Conservation (phyloP, 2,113 vertebrate genomes). For the Mixornis gularis region DNA sequence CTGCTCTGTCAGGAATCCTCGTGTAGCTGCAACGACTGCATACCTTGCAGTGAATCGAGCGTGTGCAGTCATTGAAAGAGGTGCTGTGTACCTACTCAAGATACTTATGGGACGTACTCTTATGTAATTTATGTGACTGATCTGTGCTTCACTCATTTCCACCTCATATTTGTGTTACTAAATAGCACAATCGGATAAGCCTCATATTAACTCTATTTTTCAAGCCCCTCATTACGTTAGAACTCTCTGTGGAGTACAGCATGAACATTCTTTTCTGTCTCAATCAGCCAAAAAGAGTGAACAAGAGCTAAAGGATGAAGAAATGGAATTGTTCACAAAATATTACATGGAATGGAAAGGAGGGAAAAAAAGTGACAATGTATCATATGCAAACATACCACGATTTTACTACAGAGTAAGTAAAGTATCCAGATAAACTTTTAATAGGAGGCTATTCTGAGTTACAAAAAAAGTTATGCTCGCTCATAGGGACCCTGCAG, state of each 20-base stretch:
- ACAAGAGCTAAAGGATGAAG: slow-evolving; percentile 88
- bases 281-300: slow-evolving; percentile 80
- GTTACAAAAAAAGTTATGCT: background rate
- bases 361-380: slow-evolving; percentile 69
- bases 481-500: background rate
- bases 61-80: background rate
- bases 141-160: background rate
- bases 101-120: accelerated
- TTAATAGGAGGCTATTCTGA: background rate
- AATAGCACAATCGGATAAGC: background rate
- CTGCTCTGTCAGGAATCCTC: accelerated
- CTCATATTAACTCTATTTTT: background rate
- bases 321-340: slow-evolving; percentile 88
- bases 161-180: accelerated
- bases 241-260: background rate
- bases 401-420: slow-evolving; percentile 95
- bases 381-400: slow-evolving; percentile 84
- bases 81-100: accelerated
- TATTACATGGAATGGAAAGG: slow-evolving; percentile 92
- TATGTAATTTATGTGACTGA: accelerated
- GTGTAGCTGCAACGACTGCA: accelerated
- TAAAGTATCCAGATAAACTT: background rate
- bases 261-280: background rate
- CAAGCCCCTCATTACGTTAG: accelerated
- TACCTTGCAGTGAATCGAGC: background rate